Percentiles rank a stretch among this genome's conserved stretches.
phyloP scores from a whole-genome alignment of 2,797 vertebrate genomes.

The Cuculus canorus region DNA sequence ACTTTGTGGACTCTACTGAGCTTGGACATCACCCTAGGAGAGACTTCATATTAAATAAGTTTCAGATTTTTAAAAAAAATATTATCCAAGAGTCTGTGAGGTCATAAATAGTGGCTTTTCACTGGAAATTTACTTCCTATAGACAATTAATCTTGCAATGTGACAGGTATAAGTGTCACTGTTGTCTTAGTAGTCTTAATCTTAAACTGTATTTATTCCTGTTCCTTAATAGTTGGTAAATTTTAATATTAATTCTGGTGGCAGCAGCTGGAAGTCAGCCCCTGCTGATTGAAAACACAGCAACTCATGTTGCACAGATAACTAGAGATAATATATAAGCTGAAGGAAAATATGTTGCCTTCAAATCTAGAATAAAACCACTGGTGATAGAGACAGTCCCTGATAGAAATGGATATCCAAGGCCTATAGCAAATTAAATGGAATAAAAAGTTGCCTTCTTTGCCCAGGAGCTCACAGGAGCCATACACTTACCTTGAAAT shows the following conservation, averaged over 20 bases:
- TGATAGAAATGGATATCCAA: neutral
- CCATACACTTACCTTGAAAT: conserved; percentile 50
- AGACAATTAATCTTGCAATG: neutral
- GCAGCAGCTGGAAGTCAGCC: neutral
- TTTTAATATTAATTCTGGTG: neutral
- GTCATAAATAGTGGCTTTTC: neutral
- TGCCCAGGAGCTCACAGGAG: neutral
- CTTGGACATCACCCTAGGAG: neutral
- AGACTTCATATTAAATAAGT: neutral
- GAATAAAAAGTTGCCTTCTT: neutral
- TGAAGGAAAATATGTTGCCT: neutral
- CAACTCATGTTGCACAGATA: neutral
- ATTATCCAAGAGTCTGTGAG: neutral
- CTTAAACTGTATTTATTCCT: neutral
- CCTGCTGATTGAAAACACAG: neutral
- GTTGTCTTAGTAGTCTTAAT: too few relatives aligned
- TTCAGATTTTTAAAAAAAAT: neutral
- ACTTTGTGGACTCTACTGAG: neutral
- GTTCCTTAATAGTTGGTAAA: neutral
- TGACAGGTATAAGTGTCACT: neutral
- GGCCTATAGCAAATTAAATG: neutral
- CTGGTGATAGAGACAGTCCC: neutral
- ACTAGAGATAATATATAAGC: neutral
- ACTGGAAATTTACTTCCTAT: neutral
- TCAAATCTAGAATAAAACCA: neutral